Evolutionary conservation across 2,888 invertebrate species (phyloP), one percentile per base, ranked within the genome.

Genomic region (Drosophila nigricruria): DNA sequence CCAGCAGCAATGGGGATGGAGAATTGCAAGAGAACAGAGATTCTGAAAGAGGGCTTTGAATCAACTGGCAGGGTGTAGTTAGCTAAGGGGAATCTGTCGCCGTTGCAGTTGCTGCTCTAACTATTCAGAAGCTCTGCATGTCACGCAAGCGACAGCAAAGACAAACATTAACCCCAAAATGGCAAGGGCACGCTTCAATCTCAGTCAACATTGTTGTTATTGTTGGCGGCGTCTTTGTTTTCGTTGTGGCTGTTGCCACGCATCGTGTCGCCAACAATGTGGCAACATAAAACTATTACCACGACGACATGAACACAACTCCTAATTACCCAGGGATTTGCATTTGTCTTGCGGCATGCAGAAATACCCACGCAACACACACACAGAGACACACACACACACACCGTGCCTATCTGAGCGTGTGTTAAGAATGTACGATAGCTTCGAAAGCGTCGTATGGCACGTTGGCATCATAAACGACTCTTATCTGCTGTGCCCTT

Each of bases 261-360:
- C 86, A 80, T 73, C 78, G 87, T 78, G 78, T 80, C 76, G 84
- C 79, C 79, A 82, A 88, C 88, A 88, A 89, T 83, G 86, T 88
- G 84, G 82, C 79, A 89, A 84, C 89, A 86, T 87, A 89, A 87
- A 89, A 88, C 89, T 89, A 84, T 89, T 87, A 87, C 82, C 82
- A 87, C 81, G 79, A 75, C 78, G 89, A 84, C 90, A 90, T 88
- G 90, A 89, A 87, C 89, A 83, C 89, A 88, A 82, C 82, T 89
- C 90, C 88, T 90, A 91, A 90, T 90, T 90, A 89, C 89, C 89
- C 79, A 81, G 79, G 88, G 90, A 90, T 91, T 90, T 90, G 88
- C 91, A 90, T 90, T 87, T 88, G 87, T 84, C 81, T 82, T 79
- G 72, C 49, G 77, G 60, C 67, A 68, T 73, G 75, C 70, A 75